Evolutionary conservation across 2,113 vertebrate genomes (phyloP).

Genomic region (Variabilichromis moorii): DNA sequence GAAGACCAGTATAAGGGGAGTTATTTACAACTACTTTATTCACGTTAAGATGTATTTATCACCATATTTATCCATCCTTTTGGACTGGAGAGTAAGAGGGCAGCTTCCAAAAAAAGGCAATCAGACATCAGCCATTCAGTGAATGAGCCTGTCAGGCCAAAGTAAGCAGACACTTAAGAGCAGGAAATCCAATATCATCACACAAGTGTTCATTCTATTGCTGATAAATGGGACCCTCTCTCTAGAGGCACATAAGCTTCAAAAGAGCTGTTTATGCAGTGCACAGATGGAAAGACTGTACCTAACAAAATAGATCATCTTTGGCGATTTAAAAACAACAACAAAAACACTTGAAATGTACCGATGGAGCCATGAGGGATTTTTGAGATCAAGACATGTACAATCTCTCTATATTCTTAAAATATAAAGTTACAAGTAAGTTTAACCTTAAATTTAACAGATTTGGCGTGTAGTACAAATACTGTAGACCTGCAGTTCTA

Average conservation of each 20-base stretch:
- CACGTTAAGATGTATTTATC: slow-evolving; percentile 9
- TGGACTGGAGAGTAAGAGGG: not conserved
- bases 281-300: not conserved
- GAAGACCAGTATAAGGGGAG: slow-evolving; percentile 16
- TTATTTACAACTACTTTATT: slow-evolving; percentile 13
- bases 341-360: not conserved
- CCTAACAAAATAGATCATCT: slow-evolving; percentile 2
- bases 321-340: not conserved
- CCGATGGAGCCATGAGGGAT: not conserved
- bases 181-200: slow-evolving; percentile 32
- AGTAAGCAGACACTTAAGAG: slow-evolving; percentile 13
- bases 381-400: not conserved
- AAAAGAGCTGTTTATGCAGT: not conserved
- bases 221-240: slow-evolving; percentile 22
- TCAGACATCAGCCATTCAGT: slow-evolving; percentile 22
- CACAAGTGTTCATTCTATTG: slow-evolving; percentile 3
- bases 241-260: slow-evolving; percentile 9
- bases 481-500: not conserved
- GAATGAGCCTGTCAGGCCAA: not conserved
- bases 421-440: not conserved
- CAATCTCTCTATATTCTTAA: not conserved
- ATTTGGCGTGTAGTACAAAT: not conserved
- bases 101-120: slow-evolving; percentile 20
- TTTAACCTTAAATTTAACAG: not conserved
- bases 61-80: not conserved